Evolutionary conservation across 92 coral and sea anemone species (phyloP).

Genomic region (Porites lobata): DNA sequence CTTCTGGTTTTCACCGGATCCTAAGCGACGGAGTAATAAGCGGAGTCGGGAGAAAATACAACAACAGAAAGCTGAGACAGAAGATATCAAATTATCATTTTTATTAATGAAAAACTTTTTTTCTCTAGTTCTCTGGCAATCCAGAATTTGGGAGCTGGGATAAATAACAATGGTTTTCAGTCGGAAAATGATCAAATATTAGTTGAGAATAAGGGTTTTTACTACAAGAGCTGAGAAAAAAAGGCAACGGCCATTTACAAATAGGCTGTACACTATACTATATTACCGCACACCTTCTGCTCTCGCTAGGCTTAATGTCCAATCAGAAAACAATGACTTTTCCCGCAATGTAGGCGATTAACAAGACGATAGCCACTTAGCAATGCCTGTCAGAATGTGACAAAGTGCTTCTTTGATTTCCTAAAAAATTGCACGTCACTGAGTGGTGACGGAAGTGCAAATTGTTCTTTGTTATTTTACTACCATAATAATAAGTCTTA

Average conservation of each 20-base stretch:
- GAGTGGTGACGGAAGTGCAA: slow-evolving; percentile 5
- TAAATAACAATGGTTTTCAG: slow-evolving; percentile 37
- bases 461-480: slow-evolving; percentile 4
- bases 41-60: no score
- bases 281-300: slow-evolving; percentile 20
- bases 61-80: neutral
- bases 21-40: no score
- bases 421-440: slow-evolving; percentile 7
- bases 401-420: slow-evolving; percentile 36
- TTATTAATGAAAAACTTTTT: slow-evolving; percentile 44
- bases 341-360: slow-evolving; percentile 6
- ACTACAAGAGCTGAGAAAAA: slow-evolving; percentile 23
- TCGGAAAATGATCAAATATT: slow-evolving; percentile 16
- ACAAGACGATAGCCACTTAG: slow-evolving; percentile 23
- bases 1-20: no score
- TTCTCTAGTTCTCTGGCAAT: slow-evolving; percentile 32
- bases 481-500: slow-evolving; percentile 41
- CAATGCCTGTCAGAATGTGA: slow-evolving; percentile 3
- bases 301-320: slow-evolving; percentile 24
- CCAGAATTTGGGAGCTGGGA: slow-evolving; percentile 25
- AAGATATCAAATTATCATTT: neutral
- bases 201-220: slow-evolving; percentile 5
- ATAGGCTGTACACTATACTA: slow-evolving; percentile 28
- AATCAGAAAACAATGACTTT: slow-evolving; percentile 1
- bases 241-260: slow-evolving; percentile 18